Evolutionary conservation across 2,113 vertebrate species (phyloP).

Genomic region (Seriola aureovittata): DNA sequence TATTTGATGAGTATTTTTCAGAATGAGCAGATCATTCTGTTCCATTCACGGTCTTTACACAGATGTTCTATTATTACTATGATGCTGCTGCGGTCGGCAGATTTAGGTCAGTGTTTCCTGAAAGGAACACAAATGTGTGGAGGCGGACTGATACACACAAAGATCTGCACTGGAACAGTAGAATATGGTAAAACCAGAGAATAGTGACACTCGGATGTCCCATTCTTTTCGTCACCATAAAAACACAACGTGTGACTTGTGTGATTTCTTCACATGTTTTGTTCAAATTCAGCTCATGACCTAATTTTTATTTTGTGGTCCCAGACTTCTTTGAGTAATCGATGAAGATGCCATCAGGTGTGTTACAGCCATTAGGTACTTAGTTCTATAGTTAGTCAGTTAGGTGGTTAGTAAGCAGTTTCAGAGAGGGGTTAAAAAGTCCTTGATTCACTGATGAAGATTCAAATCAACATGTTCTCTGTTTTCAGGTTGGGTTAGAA

Average conservation of each 20-base stretch:
- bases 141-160: conserved; percentile 30
- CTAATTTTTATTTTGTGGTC: neutral
- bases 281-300: neutral
- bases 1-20: neutral
- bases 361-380: neutral
- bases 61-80: conserved; percentile 32
- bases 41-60: conserved; percentile 1
- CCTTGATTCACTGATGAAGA: neutral
- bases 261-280: neutral
- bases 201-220: too few relatives aligned
- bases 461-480: neutral
- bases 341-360: too few relatives aligned
- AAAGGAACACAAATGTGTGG: conserved; percentile 27
- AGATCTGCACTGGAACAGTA: neutral
- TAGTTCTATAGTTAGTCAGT: too few relatives aligned
- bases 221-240: neutral
- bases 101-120: conserved; percentile 56
- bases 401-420: neutral
- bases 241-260: neutral
- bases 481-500: conserved; percentile 19
- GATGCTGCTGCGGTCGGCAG: conserved; percentile 11
- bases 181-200: too few relatives aligned
- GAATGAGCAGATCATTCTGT: neutral
- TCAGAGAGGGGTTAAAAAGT: neutral
- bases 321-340: neutral